Base-by-base conservation (phyloP, 2,888 invertebrate genomes). In the Agrotis puta region DNA sequence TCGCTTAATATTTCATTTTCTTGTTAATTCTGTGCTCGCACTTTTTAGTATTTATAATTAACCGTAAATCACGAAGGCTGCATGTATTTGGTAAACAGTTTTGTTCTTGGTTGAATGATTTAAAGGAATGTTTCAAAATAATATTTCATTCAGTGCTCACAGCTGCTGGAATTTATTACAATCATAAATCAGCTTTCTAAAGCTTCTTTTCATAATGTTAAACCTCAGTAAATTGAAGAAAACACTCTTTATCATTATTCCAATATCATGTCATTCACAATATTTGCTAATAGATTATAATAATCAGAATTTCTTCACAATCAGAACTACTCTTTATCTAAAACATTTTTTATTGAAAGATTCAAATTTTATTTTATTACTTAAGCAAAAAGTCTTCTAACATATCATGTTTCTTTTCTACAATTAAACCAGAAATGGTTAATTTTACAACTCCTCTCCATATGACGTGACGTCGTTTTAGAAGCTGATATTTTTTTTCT, bases 1-100 rank as follows among this genome's bases (percentile, higher is more conserved):
- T 84, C 76, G 74, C 79, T 45, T 54, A 7, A n/a, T 58, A 61
- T 50, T 67, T 63, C 59, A 67, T 62, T 65, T 72, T 62, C 67
- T 63, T 39, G 47, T 45, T 62, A 7, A 11, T 66, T 51, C 58
- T 5, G 47, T 63, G 43, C 61, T 66, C 48, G 77, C 27, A 53
- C 39, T 68, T 63, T 68, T 58, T 62, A n/a, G 43, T 68, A 48
- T 59, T 48, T n/a, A 24, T 56, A 58, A 59, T 33, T 14, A 63
- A 51, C n/a, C 22, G 9, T 27, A 58, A 65, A 64, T 68, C 54
- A 72, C 22, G 58, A 69, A 64, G 20, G 16, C n/a, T 64, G 39
- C 43, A 53, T 24, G 39, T 24, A 50, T 50, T 43, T 45, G n/a
- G 39, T 53, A 45, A 48, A 59, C 33, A 48, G 53, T 63, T 70